Conservation (phyloP, 1,140 invertebrate genomes). For the Zaprionus lachaisei region DNA sequence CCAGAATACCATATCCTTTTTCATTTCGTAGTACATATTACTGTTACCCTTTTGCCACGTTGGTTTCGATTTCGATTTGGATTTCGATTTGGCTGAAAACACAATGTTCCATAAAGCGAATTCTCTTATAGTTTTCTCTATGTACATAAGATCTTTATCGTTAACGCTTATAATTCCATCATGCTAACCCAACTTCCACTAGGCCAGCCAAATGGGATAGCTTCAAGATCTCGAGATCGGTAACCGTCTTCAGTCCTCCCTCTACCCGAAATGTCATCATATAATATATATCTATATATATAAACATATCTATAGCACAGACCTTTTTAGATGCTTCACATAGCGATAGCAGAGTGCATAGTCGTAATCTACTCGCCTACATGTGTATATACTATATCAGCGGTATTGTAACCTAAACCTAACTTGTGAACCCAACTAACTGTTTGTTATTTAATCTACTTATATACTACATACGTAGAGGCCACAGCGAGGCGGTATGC, state of each 20-base stretch:
- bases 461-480: slow-evolving; percentile 46
- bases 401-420: slow-evolving; percentile 27
- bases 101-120: slow-evolving; percentile 17
- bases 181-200: slow-evolving; percentile 16
- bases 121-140: slow-evolving; percentile 18
- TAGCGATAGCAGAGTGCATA: slow-evolving; percentile 17
- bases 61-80: not conserved
- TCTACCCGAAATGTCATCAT: not conserved
- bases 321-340: slow-evolving; percentile 17
- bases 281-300: slow-evolving; percentile 1
- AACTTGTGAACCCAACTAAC: slow-evolving; percentile 14
- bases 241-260: not conserved
- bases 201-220: slow-evolving; percentile 21
- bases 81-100: slow-evolving; percentile 13
- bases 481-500: slow-evolving; percentile 82
- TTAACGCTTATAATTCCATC: slow-evolving; percentile 30
- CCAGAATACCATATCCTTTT: slow-evolving; percentile 13
- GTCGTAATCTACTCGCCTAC: slow-evolving; percentile 30
- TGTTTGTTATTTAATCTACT: slow-evolving; percentile 18
- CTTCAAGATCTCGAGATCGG: slow-evolving; percentile 6
- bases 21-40: slow-evolving; percentile 30
- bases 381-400: slow-evolving; percentile 36
- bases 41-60: slow-evolving; percentile 27
- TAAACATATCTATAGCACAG: not conserved
- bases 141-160: slow-evolving; percentile 23